Evolutionary conservation across 2,888 invertebrate genomes (phyloP), one percentile per base, ranked within the genome.

Genomic region (Anaspis maculata): DNA sequence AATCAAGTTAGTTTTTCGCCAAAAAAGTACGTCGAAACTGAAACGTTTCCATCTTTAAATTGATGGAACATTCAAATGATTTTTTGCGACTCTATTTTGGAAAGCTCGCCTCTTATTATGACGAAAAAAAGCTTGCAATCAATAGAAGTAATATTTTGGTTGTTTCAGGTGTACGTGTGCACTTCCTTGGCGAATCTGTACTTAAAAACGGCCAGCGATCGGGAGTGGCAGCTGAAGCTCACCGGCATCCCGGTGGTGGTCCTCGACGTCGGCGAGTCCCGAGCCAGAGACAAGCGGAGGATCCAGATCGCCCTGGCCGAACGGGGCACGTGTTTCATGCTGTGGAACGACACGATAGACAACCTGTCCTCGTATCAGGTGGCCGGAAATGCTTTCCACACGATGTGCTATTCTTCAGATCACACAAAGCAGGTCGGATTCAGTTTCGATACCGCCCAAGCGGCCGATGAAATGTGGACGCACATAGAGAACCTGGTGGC

Each of bases 261-360:
- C 3, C 70, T 86, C 37, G 85, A 88, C 63, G 73, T 76, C 24
- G 88, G 87, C 1, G 82, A 82, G 52, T 80, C 83, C 7, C 68
- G 79, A 33, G 74, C 81, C 12, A 67, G 84, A 35, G 70, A 74
- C 40, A 76, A 78, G 50, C 71, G 82, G 15, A 72, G 76, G 13
- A 76, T 86, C 7, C 77, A 80, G 43, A 73, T 86, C 23, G 71
- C 83, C 2, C 60, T 86, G 30, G 83, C 84, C 2, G 85, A 86
- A 59, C 42, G 54, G 38, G 86, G 87, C 10, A 83, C 86, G 1
- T 83, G 84, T 34, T 86, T 89, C 62, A 78, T 80, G 34, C 64
- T 89, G 13, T 88, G 87, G 87, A 74, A 75, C 46, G 87, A 88
- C 62, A 77, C 76, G 28, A 80, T 88, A 47, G 85, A 86, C 62